Evolutionary conservation across 2,888 invertebrate genomes (phyloP), one percentile per base, ranked within the genome.

Genomic region (Steinernema hermaphroditum): DNA sequence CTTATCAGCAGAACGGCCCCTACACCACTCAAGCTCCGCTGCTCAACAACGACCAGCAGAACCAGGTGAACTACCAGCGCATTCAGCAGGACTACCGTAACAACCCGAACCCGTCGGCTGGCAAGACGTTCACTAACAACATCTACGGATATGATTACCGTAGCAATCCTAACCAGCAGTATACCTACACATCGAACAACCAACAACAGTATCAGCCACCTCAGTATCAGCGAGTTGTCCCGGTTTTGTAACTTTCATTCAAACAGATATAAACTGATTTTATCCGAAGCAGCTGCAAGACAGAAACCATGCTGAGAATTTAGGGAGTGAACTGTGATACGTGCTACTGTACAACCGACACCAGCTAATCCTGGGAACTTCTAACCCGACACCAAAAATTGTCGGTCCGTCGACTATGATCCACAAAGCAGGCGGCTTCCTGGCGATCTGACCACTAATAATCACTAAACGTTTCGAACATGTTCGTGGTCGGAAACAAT

Each of bases 141-240:
- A 75, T 75, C 34, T 75, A 75, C 46, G 75, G 75, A 0, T 75
- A 75, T 44, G 75, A 75, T 34, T 75, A 75, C 62, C 57, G 75
- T 37, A 75, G 75, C 57, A 75, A 75, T 22, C 54, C 54, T 8
- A 27, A 54, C 54, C 54, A 54, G 54, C 54, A 54, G 54, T 54
- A 54, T 16, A 54, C 54, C 2, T 54, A 54, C 54, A 27, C 16
- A 12, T 54, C 54, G 24, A 16, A 16, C 6, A 54, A 27, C 54
- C 54, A 54, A 27, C 54, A 54, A 27, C 54, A 54, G 27, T 54
- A 54, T 27, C 54, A 54, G 27, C 54, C 54, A 8, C 54, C 54
- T 4, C 54, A 54, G 27, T 54, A 54, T 16, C 54, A 54, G 27
- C 6, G 22, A 46, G 12, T 6, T 27, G 54, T 54, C 54, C 54